Evolutionary conservation across 2,888 invertebrate species (phyloP), one percentile per base, ranked within the genome.

Genomic region (Merodon equestris): DNA sequence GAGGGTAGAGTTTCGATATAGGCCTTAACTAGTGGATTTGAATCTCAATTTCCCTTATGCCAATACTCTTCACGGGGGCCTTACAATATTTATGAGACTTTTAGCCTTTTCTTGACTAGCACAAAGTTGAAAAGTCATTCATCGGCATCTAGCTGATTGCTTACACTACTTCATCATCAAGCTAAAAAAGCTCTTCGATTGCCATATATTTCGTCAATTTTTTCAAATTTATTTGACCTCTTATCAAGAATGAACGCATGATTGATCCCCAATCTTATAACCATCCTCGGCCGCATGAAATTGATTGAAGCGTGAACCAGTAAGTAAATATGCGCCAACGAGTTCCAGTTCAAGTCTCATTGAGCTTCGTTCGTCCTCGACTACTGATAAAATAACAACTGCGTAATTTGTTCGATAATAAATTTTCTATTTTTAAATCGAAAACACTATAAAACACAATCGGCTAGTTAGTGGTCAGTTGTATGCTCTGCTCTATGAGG

Each of bases 361-460:
- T 57, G 15, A 34, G 36, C 19, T 36, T 51, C 36, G 57, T 67
- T 72, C 72, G 72, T 67, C 72, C 72, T 67, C 72, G 50, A 38
- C 1, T 18, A 50, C 68, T 73, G 74, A 74, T 79, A 77, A 67
- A 77, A 64, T 54, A 73, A 68, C 63, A 79, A 73, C 79, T 79
- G 79, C 79, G 79, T 79, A 79, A 73, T 73, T 73, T 79, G 73
- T 68, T 79, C 63, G 79, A 73, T 68, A 72, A 73, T 68, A 73
- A 73, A 77, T 73, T 72, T 73, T 73, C 77, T 77, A 77, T 77
- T 77, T 77, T 77, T 73, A 76, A 64, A 51, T 54, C 50, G 54
- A 17, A 67, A 60, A 51, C 40, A 56, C 66, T 54, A 63, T 50
- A 61, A 64, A 76, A 66, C n/a, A 73, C 48, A 79, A 68, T 64